A percentile compares a stretch with the other conserved stretches of the same genome.
These are phyloP conservation scores for Polietes domitor DNA, from an alignment of 2,888 invertebrate genomes.

Conservation along the genomic window DNA sequence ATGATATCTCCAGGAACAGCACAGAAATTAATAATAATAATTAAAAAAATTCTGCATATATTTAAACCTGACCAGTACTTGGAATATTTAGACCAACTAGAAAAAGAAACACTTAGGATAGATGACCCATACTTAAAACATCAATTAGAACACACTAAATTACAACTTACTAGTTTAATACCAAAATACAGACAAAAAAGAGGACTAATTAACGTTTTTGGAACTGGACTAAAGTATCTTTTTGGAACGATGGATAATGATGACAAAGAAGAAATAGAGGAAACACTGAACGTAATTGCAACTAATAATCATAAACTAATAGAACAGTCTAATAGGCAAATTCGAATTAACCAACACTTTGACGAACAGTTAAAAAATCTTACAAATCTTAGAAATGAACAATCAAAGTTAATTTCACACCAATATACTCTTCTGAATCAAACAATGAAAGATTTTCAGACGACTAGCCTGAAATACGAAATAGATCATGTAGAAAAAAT, in stretches of 20 bases:
- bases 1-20: conserved; percentile 3
- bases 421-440: not conserved
- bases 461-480: not conserved
- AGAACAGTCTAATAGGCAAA: not conserved
- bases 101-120: not conserved
- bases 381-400: conserved; percentile 15
- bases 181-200: not conserved
- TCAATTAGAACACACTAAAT: not conserved
- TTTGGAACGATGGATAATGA: not conserved
- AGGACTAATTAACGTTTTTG: conserved; percentile 17
- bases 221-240: conserved; percentile 21
- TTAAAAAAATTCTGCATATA: conserved; percentile 13
- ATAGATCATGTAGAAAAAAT: not conserved
- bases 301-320: conserved; percentile 5
- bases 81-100: not conserved
- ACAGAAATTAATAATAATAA: not conserved
- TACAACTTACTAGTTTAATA: not conserved
- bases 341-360: conserved; percentile 14
- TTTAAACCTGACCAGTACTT: not conserved
- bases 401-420: not conserved
- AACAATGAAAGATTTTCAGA: not conserved
- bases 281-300: not conserved
- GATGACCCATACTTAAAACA: not conserved
- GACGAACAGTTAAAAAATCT: conserved; percentile 1
- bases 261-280: not conserved